Evolutionary conservation across 2,797 vertebrate species (phyloP).

Genomic region (Cyclopterus lumpus): DNA sequence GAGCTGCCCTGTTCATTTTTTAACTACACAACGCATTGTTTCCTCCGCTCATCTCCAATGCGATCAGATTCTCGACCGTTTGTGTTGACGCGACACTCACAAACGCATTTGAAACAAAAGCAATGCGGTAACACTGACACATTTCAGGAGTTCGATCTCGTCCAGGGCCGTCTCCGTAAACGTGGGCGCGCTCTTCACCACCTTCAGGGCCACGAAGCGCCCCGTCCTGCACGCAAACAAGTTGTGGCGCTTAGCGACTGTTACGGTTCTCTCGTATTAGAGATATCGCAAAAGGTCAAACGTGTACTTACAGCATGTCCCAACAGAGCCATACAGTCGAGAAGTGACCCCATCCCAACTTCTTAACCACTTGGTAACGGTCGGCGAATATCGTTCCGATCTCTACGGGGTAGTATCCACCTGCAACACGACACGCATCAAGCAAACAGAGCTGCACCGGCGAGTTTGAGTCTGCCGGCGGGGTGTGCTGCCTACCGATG

Average conservation of each 20-base stretch:
- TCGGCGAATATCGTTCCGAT: constrained; percentile 88
- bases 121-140: constrained; percentile 67
- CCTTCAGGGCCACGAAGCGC: constrained; percentile 80
- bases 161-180: constrained; percentile 81
- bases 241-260: constrained; percentile 12
- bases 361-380: constrained; percentile 89
- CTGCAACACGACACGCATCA: constrained; percentile 68
- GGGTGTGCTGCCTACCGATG: constrained; percentile 58
- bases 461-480: background rate
- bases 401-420: constrained; percentile 88
- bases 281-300: background rate
- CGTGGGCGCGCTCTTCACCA: constrained; percentile 78
- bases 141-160: constrained; percentile 82
- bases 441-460: background rate
- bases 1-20: background rate
- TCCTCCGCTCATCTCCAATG: background rate
- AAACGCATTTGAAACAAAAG: background rate
- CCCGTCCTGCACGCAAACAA: constrained; percentile 63
- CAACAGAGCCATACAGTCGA: constrained; percentile 94
- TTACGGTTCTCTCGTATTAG: background rate
- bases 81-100: too few species aligned
- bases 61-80: background rate
- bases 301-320: constrained; percentile 88
- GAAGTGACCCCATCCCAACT: constrained; percentile 93
- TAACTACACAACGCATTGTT: background rate